Evolutionary conservation across 2,888 invertebrate genomes (phyloP), one percentile per base, ranked within the genome.

Genomic region (Candidula unifasciata): DNA sequence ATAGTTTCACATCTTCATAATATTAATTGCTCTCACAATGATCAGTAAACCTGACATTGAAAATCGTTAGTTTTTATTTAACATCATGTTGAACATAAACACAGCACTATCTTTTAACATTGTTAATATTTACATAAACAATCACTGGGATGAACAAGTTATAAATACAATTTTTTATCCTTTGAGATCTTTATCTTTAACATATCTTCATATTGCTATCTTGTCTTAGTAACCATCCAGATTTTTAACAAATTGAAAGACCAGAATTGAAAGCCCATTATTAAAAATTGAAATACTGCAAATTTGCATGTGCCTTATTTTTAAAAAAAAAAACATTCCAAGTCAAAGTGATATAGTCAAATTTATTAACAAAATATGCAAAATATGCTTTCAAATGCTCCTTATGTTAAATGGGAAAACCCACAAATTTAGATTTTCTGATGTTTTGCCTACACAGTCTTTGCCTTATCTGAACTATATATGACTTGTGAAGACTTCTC

Each of bases 251-350:
- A n/a, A 33, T 18, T 44, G 73, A 52, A 73, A 33, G 27, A 27
- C 73, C 13, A 44, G 13, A 44, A 44, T 44, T n/a, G n/a, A n/a
- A n/a, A 73, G 27, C 5, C 21, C 1, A 44, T 27, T 54, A 3
- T 74, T 74, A 16, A 74, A 54, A 54, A 5, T 27, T 13, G 3
- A 74, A 27, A 54, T 44, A 74, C 18, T 54, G 18, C 30, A 74
- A 54, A 54, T 16, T 18, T 54, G 54, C 54, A 16, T 74, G 74
- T 74, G 74, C 74, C 74, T 74, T 74, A 74, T 33, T 27, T n/a
- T n/a, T n/a, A n/a, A n/a, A n/a, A n/a, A 6, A 54, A 3, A 21
- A 5, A 54, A 52, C 74, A 74, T 74, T 74, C 74, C 74, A 74
- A 54, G 18, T 16, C 3, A 74, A 27, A 54, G 8, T 30, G 21